A percentile compares a stretch with the other conserved stretches of the same genome.
These are phyloP conservation scores for Archaeoteleia sp. DNA, from an alignment of 2,888 invertebrate species.

Conservation along the genomic window DNA sequence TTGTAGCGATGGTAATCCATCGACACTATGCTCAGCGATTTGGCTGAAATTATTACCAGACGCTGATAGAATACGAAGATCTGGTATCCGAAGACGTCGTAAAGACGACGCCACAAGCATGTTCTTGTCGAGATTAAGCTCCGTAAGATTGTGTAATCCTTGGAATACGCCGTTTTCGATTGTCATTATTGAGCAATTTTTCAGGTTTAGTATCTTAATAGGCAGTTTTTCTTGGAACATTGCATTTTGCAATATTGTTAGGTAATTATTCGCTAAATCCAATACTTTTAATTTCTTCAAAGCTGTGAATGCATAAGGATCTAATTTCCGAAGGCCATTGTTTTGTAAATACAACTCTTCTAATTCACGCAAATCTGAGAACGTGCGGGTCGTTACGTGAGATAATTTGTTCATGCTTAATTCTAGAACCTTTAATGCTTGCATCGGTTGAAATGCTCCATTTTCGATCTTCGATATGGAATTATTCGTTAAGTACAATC, in stretches of 20 bases:
- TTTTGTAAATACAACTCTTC: conserved; percentile 87
- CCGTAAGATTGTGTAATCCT: conserved; percentile 84
- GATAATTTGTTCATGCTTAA: conserved; percentile 86
- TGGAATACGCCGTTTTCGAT: conserved; percentile 85
- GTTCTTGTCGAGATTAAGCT: conserved; percentile 87
- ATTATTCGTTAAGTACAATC: conserved; percentile 89
- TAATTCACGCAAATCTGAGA: conserved; percentile 85
- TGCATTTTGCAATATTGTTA: conserved; percentile 83
- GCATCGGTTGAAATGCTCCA: conserved; percentile 86
- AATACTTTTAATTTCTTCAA: conserved; percentile 85
- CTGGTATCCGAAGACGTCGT: conserved; percentile 83
- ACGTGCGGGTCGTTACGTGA: conserved; percentile 83
- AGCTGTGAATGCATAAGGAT: conserved; percentile 84
- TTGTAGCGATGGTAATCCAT: conserved; percentile 86
- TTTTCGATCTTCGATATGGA: conserved; percentile 88
- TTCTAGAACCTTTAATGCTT: conserved; percentile 86
- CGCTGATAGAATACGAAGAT: conserved; percentile 82
- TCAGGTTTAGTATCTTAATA: conserved; percentile 83
- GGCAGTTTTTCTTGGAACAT: conserved; percentile 86
- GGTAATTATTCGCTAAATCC: conserved; percentile 87
- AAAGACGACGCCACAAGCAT: conserved; percentile 82
- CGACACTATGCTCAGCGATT: conserved; percentile 83
- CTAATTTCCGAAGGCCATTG: conserved; percentile 83
- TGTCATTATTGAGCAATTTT: conserved; percentile 84
- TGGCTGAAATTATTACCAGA: conserved; percentile 87